Base-by-base conservation (phyloP, 2,888 invertebrate species). In the Pseudanteris insignis region DNA sequence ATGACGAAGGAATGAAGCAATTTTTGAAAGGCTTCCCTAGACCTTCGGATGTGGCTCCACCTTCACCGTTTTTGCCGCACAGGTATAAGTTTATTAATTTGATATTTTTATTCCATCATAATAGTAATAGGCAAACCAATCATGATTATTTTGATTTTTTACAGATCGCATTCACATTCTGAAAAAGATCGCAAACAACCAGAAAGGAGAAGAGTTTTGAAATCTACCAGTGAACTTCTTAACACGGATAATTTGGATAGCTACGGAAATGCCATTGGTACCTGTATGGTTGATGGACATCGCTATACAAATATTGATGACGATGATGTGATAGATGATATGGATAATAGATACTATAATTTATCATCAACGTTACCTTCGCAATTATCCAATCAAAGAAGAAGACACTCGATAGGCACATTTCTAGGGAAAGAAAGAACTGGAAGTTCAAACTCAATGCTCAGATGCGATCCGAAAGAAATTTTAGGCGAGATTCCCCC, bases 21-120 rank as follows among this genome's bases (percentile, higher is more conserved):
- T 86, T 89, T 59, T 80, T 88, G 48, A 84, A 84, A 68, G 89
- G 89, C 1, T 87, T 89, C 65, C 89, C 89, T 0, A 81, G 89
- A 62, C 85, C 89, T 0, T 85, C 87, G 0, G 90, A 89, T 69
- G 85, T 89, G 28, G 89, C 89, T 0, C 86, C 86, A 4, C 82
- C 82, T 1, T 80, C 81, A 15, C 77, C 79, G 0, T 76, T 77
- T 48, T 46, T 78, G 11, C 76, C 76, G 0, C 74, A 74, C 50
- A 72, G 74, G 75, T 73, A 34, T n/a, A n/a, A n/a, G n/a, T n/a
- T n/a, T n/a, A n/a, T n/a, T n/a, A n/a, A n/a, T n/a, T n/a, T n/a
- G n/a, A n/a, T n/a, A n/a, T n/a, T n/a, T n/a, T n/a, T n/a, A n/a
- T n/a, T n/a, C n/a, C n/a, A n/a, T n/a, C n/a, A n/a, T n/a, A n/a